Base-by-base conservation (phyloP, 2,797 vertebrate genomes). In the Bovichtus variegatus region DNA sequence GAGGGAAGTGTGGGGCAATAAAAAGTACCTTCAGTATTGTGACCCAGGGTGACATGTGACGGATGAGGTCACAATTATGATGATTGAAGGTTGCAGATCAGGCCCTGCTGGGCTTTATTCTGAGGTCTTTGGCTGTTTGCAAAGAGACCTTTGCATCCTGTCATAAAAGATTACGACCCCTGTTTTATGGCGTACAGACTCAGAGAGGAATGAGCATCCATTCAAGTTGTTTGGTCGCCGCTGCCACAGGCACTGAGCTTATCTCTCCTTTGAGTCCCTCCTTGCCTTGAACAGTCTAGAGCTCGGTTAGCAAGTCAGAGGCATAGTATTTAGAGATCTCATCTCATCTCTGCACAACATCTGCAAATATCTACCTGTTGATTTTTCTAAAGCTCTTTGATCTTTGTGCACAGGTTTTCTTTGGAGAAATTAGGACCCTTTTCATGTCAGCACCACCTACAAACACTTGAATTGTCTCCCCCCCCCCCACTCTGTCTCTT, bases 91-190 rank as follows among this genome's bases (percentile, higher is more conserved):
- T 95, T 93, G 81, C 92, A 94, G 93, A 95, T 96, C 95, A 93
- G 94, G 91, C 96, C 97, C 96, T 97, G 96, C 96, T 97, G 97
- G 95, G 94, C 94, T 97, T 96, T 95, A 96, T 95, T 87, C 95
- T 91, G 82, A 92, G 93, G 88, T 95, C 95, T 96, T 95, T 96
- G 95, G 94, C 95, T 97, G 95, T 97, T 97, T 98, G 95, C 91
- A 95, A 96, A 95, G 95, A 96, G 95, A 95, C 95, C 95, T 94
- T 96, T 94, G 95, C 95, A 97, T 98, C 97, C 97, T 98, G 97
- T 97, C 96, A 97, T 98, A 99, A 99, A 98, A 97, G 96, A 96
- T 97, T 98, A 98, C 96, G 96, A 96, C 96, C 95, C 95, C 89
- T 40, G 94, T 97, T 97, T 96, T 97, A 96, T 97, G 96, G 94